These are phyloP conservation scores for Babylonia areolata DNA, from an alignment of 1,140 invertebrate species.

Conservation along the genomic window DNA sequence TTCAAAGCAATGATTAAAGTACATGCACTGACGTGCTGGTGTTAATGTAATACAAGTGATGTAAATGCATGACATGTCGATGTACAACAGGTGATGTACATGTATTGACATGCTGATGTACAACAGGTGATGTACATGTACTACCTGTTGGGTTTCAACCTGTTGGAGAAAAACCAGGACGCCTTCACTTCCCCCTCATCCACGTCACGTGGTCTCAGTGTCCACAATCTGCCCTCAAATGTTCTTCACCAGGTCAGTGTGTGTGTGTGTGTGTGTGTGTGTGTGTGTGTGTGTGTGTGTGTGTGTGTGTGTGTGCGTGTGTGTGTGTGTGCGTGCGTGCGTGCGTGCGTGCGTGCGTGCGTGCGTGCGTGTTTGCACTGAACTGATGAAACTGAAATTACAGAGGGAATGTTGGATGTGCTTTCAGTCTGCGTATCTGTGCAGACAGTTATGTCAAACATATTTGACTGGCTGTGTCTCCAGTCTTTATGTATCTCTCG, in stretches of 20 bases:
- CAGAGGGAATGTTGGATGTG: too few species aligned
- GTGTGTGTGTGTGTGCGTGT: not conserved
- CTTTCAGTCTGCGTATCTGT: not conserved
- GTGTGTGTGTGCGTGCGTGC: not conserved
- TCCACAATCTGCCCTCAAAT: not conserved
- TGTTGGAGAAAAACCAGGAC: conserved; percentile 77
- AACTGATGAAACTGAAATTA: too few species aligned
- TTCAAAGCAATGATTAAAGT: too few species aligned
- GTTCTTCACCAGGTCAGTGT: conserved; percentile 2
- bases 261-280: conserved; percentile 4
- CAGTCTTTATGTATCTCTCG: too few species aligned
- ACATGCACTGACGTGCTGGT: too few species aligned
- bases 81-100: not conserved
- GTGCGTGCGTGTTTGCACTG: not conserved
- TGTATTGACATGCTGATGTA: conserved; percentile 12
- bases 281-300: not conserved
- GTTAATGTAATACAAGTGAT: too few species aligned
- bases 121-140: conserved; percentile 82
- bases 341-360: not conserved
- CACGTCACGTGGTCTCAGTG: too few species aligned
- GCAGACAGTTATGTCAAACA: not conserved
- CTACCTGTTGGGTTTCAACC: conserved; percentile 79
- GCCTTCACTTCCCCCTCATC: not conserved
- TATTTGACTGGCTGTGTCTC: not conserved
- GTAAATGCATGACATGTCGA: not conserved